Evolutionary conservation across 1,140 invertebrate genomes (phyloP), one percentile per base, ranked within the genome.

Genomic region (Aphelenchoides besseyi): DNA sequence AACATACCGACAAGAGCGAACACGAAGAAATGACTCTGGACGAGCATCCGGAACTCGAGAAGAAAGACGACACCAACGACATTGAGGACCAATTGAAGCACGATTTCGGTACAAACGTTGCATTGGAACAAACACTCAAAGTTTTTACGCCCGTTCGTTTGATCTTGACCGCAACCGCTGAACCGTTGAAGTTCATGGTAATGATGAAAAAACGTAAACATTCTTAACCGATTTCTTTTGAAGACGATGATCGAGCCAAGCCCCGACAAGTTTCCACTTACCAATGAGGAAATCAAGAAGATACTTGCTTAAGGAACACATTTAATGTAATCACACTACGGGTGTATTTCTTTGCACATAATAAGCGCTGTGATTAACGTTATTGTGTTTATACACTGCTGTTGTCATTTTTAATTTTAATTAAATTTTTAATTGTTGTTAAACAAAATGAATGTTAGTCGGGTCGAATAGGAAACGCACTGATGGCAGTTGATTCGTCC

Each of bases 81-180:
- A 67, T 16, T n/a, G 61, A 68, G 63, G 32, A 1, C 41, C 41
- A 48, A 23, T 23, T 48, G 30, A 62, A 55, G 63, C 30, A 8
- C 8, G 63, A 52, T 28, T 8, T 8, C 8, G 63, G 63, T 23
- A 55, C 5, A 55, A 72, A 72, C 68, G 70, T 26, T 18, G 41
- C 32, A 16, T 16, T 62, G 33, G 70, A 72, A 2, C 70, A 72
- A 33, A 72, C 37, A 18, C 5, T 72, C 8, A 52, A 26, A 30
- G 41, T 74, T 23, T 64, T 72, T 18, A 29, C 72, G 3, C 32
- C 41, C 35, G 37, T 72, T 28, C 23, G 35, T 28, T 18, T 74
- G 37, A 41, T 72, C 72, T 33, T 72, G 12, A 72, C 8, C 18
- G 18, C 72, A 1, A 33, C 71, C 8, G 26, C 48, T 32, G 70